phyloP scores from a whole-genome alignment of 2,888 invertebrate genomes.

The Amphipyra berbera region DNA sequence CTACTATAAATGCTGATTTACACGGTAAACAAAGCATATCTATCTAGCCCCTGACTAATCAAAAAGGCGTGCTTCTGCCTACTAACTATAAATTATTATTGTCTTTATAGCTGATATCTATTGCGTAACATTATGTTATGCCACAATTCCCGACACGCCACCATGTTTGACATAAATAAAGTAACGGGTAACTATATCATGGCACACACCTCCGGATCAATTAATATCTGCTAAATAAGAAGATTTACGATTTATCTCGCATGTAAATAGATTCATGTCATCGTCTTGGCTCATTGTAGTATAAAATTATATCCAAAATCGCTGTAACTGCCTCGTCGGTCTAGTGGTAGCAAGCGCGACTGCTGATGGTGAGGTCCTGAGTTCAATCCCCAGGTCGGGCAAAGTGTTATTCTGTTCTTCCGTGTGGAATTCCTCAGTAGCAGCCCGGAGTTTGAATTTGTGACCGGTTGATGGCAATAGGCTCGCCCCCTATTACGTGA shows the following conservation, averaged over 20 bases:
- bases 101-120: not conserved
- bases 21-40: conserved; percentile 1
- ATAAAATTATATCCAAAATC: not conserved
- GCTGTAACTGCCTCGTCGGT: no score
- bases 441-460: no score
- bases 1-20: not conserved
- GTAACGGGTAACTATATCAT: not conserved
- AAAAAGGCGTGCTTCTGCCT: not conserved
- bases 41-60: conserved; percentile 6
- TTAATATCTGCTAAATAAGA: conserved; percentile 6
- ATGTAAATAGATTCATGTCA: not conserved
- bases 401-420: no score
- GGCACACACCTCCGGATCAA: not conserved
- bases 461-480: no score
- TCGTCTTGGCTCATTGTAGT: not conserved
- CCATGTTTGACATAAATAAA: conserved; percentile 1
- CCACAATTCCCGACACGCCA: conserved; percentile 9
- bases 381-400: no score
- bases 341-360: no score
- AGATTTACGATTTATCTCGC: not conserved
- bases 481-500: no score
- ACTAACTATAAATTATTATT: not conserved
- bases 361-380: no score
- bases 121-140: conserved; percentile 8
- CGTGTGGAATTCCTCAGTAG: no score